Conservation (phyloP, 2,797 vertebrate genomes). For the Argentina silus region DNA sequence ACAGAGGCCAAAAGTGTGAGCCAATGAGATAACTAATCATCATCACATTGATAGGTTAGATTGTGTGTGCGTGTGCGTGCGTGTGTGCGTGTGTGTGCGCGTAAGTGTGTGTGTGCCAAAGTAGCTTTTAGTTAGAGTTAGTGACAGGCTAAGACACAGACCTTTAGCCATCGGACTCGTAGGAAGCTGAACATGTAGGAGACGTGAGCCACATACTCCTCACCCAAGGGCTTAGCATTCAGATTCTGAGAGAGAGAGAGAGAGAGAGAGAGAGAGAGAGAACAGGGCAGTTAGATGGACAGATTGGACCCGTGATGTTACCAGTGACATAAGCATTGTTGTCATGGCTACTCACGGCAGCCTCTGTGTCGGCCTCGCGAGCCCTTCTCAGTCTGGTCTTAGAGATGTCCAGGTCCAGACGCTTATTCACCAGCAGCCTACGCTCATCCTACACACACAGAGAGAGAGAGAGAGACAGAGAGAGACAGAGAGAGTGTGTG, state of each 20-base stretch:
- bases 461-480: too few relatives aligned
- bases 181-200: slow-evolving; percentile 98
- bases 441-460: slow-evolving; percentile 84
- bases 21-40: slow-evolving; percentile 11
- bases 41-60: too few relatives aligned
- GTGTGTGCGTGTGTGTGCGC: not conserved
- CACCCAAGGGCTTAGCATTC: slow-evolving; percentile 85
- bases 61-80: not conserved
- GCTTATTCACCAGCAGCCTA: slow-evolving; percentile 91
- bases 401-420: slow-evolving; percentile 94
- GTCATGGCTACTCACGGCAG: slow-evolving; percentile 83
- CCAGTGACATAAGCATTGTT: not conserved
- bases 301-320: not conserved
- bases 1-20: not conserved
- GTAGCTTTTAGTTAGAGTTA: not conserved
- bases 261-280: slow-evolving; percentile 33
- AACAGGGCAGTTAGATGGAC: not conserved
- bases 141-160: slow-evolving; percentile 75
- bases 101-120: not conserved
- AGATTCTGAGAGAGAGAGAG: slow-evolving; percentile 79
- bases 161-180: slow-evolving; percentile 98
- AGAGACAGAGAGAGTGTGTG: not conserved
- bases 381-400: slow-evolving; percentile 93
- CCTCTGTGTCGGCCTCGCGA: slow-evolving; percentile 86
- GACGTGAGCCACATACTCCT: slow-evolving; percentile 91